phyloP scores from a whole-genome alignment of 2,113 vertebrate genomes.

The Ochotona curzoniae region DNA sequence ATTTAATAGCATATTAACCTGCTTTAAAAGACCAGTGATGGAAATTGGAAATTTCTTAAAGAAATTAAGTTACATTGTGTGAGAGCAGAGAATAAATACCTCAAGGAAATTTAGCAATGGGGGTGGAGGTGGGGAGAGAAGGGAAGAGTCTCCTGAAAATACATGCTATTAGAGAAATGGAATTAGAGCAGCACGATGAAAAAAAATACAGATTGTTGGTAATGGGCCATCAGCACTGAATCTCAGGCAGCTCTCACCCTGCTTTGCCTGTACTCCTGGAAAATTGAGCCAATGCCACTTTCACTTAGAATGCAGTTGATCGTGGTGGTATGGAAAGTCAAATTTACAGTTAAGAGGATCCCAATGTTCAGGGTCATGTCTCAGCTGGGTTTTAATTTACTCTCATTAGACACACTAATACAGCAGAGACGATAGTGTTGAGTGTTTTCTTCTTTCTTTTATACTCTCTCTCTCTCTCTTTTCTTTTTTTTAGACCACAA shows the following conservation, averaged over 20 bases:
- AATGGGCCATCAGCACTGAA: conserved; percentile 78
- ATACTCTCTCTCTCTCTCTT: too few species aligned
- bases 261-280: conserved; percentile 78
- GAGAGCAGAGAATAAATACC: conserved; percentile 70
- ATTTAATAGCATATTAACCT: conserved; percentile 85
- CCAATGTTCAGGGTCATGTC: conserved; percentile 79
- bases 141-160: conserved; percentile 75
- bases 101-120: neutral
- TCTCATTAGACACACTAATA: conserved; percentile 80
- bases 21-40: conserved; percentile 82
- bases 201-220: conserved; percentile 77
- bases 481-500: conserved; percentile 4
- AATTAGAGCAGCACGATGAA: conserved; percentile 76
- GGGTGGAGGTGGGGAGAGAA: fast-evolving
- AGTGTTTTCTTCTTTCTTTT: neutral
- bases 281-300: conserved; percentile 82
- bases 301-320: conserved; percentile 83
- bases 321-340: conserved; percentile 81
- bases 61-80: conserved; percentile 73
- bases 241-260: conserved; percentile 80
- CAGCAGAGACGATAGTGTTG: conserved; percentile 14
- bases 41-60: conserved; percentile 78
- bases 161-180: conserved; percentile 80
- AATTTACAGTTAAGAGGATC: conserved; percentile 81
- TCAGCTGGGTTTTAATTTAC: conserved; percentile 82